Conservation (phyloP, 2,888 invertebrate species). For the Synergus japonicus region DNA sequence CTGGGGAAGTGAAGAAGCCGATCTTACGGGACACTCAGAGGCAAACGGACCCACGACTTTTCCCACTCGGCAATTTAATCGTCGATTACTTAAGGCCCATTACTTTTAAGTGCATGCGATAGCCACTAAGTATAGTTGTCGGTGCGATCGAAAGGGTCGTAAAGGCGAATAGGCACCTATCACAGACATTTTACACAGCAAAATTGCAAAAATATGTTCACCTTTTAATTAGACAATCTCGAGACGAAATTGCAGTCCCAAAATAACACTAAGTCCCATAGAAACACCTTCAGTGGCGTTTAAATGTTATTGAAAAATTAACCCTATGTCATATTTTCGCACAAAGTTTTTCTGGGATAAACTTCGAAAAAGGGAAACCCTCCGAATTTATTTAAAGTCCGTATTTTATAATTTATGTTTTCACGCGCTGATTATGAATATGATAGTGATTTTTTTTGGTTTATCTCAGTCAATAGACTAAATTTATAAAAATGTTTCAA, state of each 20-base stretch:
- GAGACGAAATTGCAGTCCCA: neutral
- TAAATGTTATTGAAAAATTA: too few relatives aligned
- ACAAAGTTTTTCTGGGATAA: too few relatives aligned
- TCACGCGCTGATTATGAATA: too few relatives aligned
- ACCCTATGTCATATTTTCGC: too few relatives aligned
- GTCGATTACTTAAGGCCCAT: slow-evolving; percentile 52
- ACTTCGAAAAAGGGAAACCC: too few relatives aligned
- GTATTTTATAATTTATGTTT: too few relatives aligned
- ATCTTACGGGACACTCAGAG: neutral
- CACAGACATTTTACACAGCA: neutral
- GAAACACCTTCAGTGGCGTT: neutral
- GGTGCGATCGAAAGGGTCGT: slow-evolving; percentile 44
- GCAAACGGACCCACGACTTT: slow-evolving; percentile 33
- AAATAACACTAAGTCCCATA: neutral
- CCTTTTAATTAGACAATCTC: neutral
- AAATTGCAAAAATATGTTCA: neutral
- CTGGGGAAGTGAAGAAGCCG: neutral
- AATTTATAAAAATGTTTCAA: too few relatives aligned
- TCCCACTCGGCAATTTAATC: slow-evolving; percentile 46
- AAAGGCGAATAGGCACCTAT: slow-evolving; percentile 17
- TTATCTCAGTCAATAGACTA: too few relatives aligned
- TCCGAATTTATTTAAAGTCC: too few relatives aligned
- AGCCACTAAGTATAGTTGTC: slow-evolving; percentile 44
- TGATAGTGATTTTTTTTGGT: too few relatives aligned
- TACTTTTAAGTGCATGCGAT: slow-evolving; percentile 50